These are phyloP conservation scores for Drosophila takahashii DNA, from an alignment of 1,140 invertebrate genomes.

Conservation along the genomic window DNA sequence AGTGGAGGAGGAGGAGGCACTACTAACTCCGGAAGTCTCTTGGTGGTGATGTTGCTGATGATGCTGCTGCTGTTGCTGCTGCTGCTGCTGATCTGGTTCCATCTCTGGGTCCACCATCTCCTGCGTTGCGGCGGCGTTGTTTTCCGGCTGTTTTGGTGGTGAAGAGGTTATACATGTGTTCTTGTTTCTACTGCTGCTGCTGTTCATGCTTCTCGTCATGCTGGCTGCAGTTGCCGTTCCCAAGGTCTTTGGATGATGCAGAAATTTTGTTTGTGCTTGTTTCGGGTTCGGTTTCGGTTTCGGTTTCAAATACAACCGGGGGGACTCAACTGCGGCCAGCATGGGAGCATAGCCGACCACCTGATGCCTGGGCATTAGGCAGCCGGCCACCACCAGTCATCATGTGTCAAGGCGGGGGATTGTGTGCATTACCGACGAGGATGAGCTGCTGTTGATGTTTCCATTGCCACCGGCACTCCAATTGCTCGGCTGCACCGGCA, in stretches of 20 bases:
- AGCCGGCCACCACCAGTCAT: conserved; percentile 83
- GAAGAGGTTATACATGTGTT: conserved; percentile 77
- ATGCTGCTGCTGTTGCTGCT: conserved; percentile 17
- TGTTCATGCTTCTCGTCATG: conserved; percentile 62
- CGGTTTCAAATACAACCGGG: conserved; percentile 39
- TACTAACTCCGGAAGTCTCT: neutral
- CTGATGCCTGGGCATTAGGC: conserved; percentile 73
- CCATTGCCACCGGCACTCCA: conserved; percentile 20
- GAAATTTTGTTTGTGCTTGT: conserved; percentile 40
- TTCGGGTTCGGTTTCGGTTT: conserved; percentile 42
- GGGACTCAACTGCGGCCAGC: conserved; percentile 73
- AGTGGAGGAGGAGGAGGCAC: neutral
- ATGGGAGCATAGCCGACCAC: conserved; percentile 67
- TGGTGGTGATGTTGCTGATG: conserved; percentile 9
- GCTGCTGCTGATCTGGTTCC: conserved; percentile 24
- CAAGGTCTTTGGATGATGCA: conserved; percentile 40
- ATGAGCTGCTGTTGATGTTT: conserved; percentile 55
- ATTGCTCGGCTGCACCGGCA: conserved; percentile 37
- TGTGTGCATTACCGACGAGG: conserved; percentile 82
- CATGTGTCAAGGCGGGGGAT: conserved; percentile 80
- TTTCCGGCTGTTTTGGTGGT: conserved; percentile 75
- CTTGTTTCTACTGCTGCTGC: conserved; percentile 56
- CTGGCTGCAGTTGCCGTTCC: conserved; percentile 73
- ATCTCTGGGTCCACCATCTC: conserved; percentile 38
- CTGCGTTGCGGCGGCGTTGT: conserved; percentile 14